phyloP scores from a whole-genome alignment of 2,113 vertebrate genomes.

The Macaca mulatta region DNA sequence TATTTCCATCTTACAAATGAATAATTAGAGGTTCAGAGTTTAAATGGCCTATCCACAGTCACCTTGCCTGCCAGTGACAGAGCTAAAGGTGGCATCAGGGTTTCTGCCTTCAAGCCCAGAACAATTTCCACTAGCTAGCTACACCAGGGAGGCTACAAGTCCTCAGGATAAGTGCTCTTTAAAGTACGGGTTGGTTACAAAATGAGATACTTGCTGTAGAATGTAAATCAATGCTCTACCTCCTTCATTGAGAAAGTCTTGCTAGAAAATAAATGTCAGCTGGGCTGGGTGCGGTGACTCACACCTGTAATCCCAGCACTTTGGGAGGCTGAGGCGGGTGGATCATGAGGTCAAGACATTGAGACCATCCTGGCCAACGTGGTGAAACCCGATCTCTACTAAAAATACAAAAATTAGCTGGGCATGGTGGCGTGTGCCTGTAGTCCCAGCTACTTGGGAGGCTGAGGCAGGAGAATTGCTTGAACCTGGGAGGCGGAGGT shows the following conservation, averaged over 20 bases:
- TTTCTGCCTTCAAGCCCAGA: not conserved
- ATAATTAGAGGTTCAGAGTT: not conserved
- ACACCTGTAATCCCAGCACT: too few relatives aligned
- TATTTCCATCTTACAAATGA: not conserved
- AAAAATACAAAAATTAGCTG: too few relatives aligned
- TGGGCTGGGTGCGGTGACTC: too few relatives aligned
- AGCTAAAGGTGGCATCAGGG: not conserved
- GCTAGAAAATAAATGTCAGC: not conserved
- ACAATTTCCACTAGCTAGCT: not conserved
- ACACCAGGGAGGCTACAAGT: not conserved
- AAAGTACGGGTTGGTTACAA: not conserved
- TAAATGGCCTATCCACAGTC: not conserved
- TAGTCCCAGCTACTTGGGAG: too few relatives aligned
- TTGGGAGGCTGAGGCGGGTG: too few relatives aligned
- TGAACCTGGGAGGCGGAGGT: too few relatives aligned
- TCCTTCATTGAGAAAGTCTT: constrained; percentile 9
- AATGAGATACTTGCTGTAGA: not conserved
- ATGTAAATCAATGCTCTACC: not conserved
- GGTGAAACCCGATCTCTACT: too few relatives aligned
- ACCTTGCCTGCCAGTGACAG: not conserved
- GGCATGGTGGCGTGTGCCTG: too few relatives aligned
- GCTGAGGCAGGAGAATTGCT: too few relatives aligned
- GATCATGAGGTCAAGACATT: too few relatives aligned
- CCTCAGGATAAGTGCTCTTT: not conserved
- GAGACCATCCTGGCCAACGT: too few relatives aligned